Evolutionary conservation across 2,888 invertebrate genomes (phyloP).

Genomic region (Agriopis aurantiaria): DNA sequence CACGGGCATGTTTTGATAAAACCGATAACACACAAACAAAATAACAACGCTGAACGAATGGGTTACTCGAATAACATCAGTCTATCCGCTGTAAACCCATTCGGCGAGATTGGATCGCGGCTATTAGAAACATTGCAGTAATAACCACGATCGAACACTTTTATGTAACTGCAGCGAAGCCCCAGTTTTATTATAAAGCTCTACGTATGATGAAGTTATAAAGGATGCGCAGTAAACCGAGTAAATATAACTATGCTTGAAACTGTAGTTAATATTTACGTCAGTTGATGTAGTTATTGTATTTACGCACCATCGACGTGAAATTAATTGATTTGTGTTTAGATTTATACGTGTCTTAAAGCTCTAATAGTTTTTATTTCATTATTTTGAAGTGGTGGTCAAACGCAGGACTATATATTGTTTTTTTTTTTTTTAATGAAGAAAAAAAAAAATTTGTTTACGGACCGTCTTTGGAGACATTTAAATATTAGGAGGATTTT

Average conservation of each 20-base stretch:
- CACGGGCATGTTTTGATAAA: slow-evolving; percentile 1
- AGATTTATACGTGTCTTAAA: too few relatives aligned
- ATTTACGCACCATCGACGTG: background rate
- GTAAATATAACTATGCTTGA: background rate
- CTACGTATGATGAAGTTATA: slow-evolving; percentile 13
- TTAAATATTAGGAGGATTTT: too few relatives aligned
- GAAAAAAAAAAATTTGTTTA: too few relatives aligned
- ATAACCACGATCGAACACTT: slow-evolving; percentile 53
- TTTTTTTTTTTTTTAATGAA: too few relatives aligned
- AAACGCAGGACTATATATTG: too few relatives aligned
- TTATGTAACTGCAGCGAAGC: slow-evolving; percentile 39
- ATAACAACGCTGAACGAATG: background rate
- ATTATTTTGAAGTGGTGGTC: too few relatives aligned
- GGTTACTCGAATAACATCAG: slow-evolving; percentile 16
- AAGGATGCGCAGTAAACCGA: background rate
- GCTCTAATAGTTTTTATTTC: too few relatives aligned
- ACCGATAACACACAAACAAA: slow-evolving; percentile 17
- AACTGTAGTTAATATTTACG: background rate
- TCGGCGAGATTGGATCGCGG: slow-evolving; percentile 69
- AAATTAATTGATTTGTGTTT: too few relatives aligned
- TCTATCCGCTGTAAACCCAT: slow-evolving; percentile 45
- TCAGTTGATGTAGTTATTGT: background rate
- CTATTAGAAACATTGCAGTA: slow-evolving; percentile 75
- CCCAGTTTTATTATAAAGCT: slow-evolving; percentile 17
- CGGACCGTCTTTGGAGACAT: too few relatives aligned